These are phyloP conservation scores for Morone saxatilis DNA, from an alignment of 2,113 vertebrate genomes.

Conservation along the genomic window DNA sequence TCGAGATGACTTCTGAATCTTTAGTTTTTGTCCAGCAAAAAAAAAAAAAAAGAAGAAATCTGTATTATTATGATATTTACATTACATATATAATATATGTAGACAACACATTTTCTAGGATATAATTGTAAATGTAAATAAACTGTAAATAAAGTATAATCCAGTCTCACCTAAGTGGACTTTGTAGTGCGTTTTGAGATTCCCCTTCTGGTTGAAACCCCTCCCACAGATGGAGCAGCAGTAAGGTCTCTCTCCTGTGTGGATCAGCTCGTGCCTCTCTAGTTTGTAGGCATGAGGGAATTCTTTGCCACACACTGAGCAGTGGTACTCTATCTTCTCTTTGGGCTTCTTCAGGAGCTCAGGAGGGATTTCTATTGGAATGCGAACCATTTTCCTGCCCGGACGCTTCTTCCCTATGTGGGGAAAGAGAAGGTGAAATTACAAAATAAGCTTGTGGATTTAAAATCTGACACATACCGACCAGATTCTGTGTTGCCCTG, in stretches of 20 bases:
- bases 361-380: conserved; percentile 68
- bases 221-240: conserved; percentile 76
- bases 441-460: background rate
- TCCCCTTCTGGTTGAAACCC: conserved; percentile 78
- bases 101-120: background rate
- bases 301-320: conserved; percentile 73
- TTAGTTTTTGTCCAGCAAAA: background rate
- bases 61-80: no score
- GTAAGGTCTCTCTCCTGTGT: conserved; percentile 79
- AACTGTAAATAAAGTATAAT: background rate
- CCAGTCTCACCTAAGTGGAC: conserved; percentile 70
- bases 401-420: conserved; percentile 59
- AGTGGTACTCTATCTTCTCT: conserved; percentile 73
- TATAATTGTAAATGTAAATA: background rate
- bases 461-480: background rate
- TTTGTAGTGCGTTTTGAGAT: conserved; percentile 81
- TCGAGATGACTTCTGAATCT: background rate
- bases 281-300: conserved; percentile 78
- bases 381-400: conserved; percentile 63
- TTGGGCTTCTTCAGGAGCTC: conserved; percentile 75
- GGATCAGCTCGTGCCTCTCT: conserved; percentile 73
- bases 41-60: no score
- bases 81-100: background rate
- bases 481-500: background rate
- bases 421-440: background rate